phyloP scores from a whole-genome alignment of 2,888 invertebrate species.

The Leptopterna dolabrata region DNA sequence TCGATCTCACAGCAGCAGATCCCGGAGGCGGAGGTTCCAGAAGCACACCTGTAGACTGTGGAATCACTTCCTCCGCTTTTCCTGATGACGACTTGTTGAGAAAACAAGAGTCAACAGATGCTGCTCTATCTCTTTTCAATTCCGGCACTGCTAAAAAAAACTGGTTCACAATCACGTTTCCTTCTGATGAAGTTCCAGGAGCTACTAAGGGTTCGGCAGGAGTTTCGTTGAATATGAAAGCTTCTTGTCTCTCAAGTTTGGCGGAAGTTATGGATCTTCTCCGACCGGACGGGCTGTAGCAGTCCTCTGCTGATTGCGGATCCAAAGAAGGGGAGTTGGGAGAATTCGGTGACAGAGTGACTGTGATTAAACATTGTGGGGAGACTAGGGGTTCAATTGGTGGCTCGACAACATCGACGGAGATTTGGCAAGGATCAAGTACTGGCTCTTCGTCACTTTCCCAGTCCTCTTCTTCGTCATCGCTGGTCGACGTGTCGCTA shows the following conservation, averaged over 20 bases:
- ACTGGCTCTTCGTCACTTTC: conserved; percentile 35
- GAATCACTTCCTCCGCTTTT: conserved; percentile 75
- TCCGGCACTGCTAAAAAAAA: conserved; percentile 86
- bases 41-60: conserved; percentile 71
- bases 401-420: conserved; percentile 60
- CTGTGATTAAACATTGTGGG: conserved; percentile 66
- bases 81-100: conserved; percentile 67
- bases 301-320: conserved; percentile 60
- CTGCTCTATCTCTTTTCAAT: conserved; percentile 84
- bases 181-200: conserved; percentile 75
- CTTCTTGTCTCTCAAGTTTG: conserved; percentile 77
- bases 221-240: conserved; percentile 74
- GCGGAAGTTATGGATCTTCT: conserved; percentile 77
- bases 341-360: conserved; percentile 73
- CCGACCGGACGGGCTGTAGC: conserved; percentile 68
- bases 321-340: conserved; percentile 58
- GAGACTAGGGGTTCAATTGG: conserved; percentile 57
- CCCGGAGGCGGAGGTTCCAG: conserved; percentile 77
- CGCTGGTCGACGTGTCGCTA: conserved; percentile 70
- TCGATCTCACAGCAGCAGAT: conserved; percentile 73
- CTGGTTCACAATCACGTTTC: conserved; percentile 72
- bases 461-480: conserved; percentile 58
- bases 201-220: conserved; percentile 66
- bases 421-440: conserved; percentile 22
- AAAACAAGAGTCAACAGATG: conserved; percentile 80